A percentile compares a stretch with the other conserved stretches of the same genome.
These are phyloP conservation scores for Gyrodactylus bullatarudis DNA, from an alignment of 1,140 invertebrate species.

Conservation along the genomic window DNA sequence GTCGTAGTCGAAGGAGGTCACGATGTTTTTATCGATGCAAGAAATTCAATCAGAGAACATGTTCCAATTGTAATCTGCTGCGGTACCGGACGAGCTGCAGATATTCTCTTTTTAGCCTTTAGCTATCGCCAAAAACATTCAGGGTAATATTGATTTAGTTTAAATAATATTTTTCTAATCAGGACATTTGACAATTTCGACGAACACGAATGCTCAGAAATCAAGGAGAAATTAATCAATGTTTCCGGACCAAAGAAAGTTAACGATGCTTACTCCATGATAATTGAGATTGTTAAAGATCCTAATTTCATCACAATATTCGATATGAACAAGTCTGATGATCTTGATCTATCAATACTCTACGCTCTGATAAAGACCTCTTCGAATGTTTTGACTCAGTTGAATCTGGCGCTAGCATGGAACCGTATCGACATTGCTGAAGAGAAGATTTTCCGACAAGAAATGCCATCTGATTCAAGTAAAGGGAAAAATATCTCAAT, in stretches of 20 bases:
- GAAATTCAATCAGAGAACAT: conserved; percentile 12
- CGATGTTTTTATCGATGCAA: conserved; percentile 15
- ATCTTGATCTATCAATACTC: conserved; percentile 62
- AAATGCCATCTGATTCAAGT: neutral
- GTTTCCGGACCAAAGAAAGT: neutral
- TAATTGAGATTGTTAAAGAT: neutral
- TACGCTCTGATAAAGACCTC: conserved; percentile 44
- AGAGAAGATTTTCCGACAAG: conserved; percentile 16
- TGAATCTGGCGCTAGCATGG: conserved; percentile 16
- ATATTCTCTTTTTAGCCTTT: conserved; percentile 69
- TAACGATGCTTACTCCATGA: neutral
- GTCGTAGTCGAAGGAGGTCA: conserved; percentile 16
- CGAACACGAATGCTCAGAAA: neutral
- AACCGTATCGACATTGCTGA: conserved; percentile 17
- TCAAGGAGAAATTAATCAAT: neutral
- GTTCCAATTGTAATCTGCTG: conserved; percentile 75
- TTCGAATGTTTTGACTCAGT: conserved; percentile 10
- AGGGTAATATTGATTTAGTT: neutral
- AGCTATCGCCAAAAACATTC: conserved; percentile 14
- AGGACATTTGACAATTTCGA: neutral
- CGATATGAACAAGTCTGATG: conserved; percentile 25
- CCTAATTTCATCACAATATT: conserved; percentile 13
- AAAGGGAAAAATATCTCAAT: neutral
- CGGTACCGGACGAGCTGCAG: conserved; percentile 65
- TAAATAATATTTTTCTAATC: neutral